Percentiles rank a stretch among this genome's conserved stretches.
These are phyloP conservation scores for Choristoneura fumiferana DNA, from an alignment of 1,140 invertebrate species.

Conservation along the genomic window DNA sequence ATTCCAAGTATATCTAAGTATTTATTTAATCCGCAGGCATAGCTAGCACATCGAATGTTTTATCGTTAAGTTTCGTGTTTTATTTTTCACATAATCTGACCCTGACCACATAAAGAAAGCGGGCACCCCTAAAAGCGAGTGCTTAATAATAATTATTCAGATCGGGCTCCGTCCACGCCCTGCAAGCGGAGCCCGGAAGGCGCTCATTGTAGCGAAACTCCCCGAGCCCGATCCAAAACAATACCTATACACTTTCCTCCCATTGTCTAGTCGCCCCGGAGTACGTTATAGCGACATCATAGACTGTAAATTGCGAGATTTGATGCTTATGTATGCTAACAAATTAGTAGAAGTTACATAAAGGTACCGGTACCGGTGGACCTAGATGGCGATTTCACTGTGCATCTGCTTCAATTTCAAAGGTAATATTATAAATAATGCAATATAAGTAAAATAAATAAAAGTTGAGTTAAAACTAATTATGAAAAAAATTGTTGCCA, in stretches of 20 bases:
- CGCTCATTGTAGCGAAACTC: constrained; percentile 75
- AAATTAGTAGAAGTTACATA: no score
- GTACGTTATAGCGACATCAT: constrained; percentile 15
- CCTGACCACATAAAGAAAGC: neutral
- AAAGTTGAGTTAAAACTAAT: no score
- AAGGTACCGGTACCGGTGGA: no score
- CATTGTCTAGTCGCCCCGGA: constrained; percentile 50
- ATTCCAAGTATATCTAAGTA: no score
- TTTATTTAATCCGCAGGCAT: no score
- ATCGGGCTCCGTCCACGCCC: constrained; percentile 26
- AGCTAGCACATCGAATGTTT: no score
- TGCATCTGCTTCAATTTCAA: no score
- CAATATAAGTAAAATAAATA: no score
- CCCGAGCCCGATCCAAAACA: constrained; percentile 63
- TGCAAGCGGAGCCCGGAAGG: constrained; percentile 62
- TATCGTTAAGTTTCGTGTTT: no score
- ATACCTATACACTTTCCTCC: constrained; percentile 64
- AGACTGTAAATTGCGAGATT: constrained; percentile 18
- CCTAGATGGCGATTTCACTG: no score
- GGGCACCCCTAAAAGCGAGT: constrained; percentile 9
- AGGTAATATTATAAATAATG: no score
- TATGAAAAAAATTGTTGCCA: no score
- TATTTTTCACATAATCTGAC: neutral
- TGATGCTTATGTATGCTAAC: neutral
- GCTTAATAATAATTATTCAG: constrained; percentile 16